Percentiles rank a stretch among this genome's conserved stretches.
Conservation (phyloP, 2,113 vertebrate species). For the Isichthys henryi region DNA sequence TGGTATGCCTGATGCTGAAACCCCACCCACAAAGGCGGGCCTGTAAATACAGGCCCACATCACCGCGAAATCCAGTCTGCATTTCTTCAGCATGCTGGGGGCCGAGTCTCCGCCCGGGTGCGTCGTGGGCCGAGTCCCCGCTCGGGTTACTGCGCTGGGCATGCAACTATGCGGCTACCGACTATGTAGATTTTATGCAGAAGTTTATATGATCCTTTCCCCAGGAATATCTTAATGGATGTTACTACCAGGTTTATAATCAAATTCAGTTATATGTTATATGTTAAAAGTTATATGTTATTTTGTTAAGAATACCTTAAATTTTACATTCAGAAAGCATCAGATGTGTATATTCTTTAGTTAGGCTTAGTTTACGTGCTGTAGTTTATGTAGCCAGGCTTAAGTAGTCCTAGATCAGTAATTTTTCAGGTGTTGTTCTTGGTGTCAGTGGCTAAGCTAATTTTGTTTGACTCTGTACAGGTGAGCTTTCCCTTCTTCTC, state of each 20-base stretch:
- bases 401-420: background rate
- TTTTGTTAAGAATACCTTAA: background rate
- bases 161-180: no score
- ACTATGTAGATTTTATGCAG: no score
- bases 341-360: background rate
- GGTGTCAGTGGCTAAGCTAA: background rate
- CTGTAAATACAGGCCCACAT: background rate
- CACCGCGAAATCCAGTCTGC: background rate
- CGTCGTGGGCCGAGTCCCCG: no score
- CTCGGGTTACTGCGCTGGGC: no score
- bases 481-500: background rate
- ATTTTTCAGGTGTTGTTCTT: background rate
- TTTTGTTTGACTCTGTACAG: background rate
- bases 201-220: no score
- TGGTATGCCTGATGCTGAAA: constrained; percentile 61
- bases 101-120: no score
- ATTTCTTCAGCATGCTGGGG: background rate
- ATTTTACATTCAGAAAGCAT: background rate
- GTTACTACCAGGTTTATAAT: background rate
- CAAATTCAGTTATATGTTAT: background rate
- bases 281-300: no score
- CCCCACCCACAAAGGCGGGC: background rate
- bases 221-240: background rate
- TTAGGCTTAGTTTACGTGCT: background rate
- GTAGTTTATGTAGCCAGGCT: background rate